Conservation (phyloP, 1,140 invertebrate genomes). For the Steinernema feltiae region DNA sequence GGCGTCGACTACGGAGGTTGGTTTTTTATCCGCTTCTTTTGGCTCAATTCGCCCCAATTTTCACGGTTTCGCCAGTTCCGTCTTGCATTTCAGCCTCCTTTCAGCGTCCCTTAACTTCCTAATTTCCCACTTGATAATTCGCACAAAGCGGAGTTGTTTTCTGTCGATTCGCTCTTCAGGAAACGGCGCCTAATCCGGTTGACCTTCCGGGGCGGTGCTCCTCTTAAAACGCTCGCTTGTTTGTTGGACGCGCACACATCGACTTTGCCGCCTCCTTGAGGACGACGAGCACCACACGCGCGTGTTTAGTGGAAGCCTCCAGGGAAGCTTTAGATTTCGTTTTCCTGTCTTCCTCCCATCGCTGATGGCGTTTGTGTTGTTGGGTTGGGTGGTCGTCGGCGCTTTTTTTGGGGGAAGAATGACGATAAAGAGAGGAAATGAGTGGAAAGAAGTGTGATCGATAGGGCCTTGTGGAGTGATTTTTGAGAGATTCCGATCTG, state of each 20-base stretch:
- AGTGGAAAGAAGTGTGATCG: no score
- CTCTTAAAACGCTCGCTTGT: background rate
- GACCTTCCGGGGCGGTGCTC: slow-evolving; percentile 6
- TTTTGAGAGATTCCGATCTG: background rate
- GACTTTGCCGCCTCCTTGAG: background rate
- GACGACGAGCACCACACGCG: background rate
- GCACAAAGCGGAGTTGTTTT: background rate
- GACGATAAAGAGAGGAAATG: background rate
- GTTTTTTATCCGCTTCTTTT: slow-evolving; percentile 19
- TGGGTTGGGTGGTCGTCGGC: no score
- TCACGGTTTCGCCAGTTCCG: no score
- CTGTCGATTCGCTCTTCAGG: background rate
- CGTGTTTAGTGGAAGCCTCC: background rate
- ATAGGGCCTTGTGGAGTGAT: no score
- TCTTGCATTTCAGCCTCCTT: background rate
- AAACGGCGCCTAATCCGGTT: background rate
- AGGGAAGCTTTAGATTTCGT: background rate
- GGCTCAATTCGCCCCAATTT: no score
- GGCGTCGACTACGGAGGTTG: slow-evolving; percentile 46
- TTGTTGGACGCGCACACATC: background rate
- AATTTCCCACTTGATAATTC: background rate
- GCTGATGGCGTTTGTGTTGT: background rate
- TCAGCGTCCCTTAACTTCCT: background rate
- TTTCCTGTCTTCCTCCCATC: background rate
- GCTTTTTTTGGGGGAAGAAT: no score